Evolutionary conservation across 2,113 vertebrate species (phyloP), one percentile per base, ranked within the genome.

Genomic region (Nothobranchius kuhntae): DNA sequence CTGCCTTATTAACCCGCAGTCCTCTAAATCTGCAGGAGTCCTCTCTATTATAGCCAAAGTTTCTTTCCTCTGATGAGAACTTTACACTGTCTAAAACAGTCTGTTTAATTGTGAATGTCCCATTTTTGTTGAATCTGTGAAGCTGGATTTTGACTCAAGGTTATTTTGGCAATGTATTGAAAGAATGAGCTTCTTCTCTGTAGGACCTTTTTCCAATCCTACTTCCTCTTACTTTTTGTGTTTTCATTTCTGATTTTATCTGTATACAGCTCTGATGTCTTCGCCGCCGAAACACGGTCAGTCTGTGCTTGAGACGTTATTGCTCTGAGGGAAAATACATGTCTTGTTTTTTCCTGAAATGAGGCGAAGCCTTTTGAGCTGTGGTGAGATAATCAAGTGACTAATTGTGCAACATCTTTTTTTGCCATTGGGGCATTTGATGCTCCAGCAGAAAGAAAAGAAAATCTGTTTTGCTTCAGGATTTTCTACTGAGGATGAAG

Each of bases 371-470:
- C 47, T 84, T 89, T 84, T 57, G 71, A 78, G 71, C 68, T 81
- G 63, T 84, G 75, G 72, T 9, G 58, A 84, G 77, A 89, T 87
- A 87, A 90, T 87, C 80, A 86, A 86, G 72, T 83, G 85, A 81
- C 71, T 87, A 87, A 87, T 86, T 87, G 82, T 84, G 35, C 65
- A 76, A 62, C 24, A 17, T 73, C 60, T 84, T 82, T 80, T 21
- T 87, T 70, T 85, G 75, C 75, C 75, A 74, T 45, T 40, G 71
- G 73, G 75, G 78, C 55, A 68, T 81, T 81, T 80, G 67, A 86
- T 78, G 66, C 10, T 8, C 67, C 71, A 61, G 55, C 60, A 83
- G 65, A 53, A 54, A 73, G 58, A 81, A 51, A 54, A 73, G 55
- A 81, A 77, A 84, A 77, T 56, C 57, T 77, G 46, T 83, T 80